phyloP scores from a whole-genome alignment of 2,888 invertebrate genomes.

The Calliphora vomitoria region DNA sequence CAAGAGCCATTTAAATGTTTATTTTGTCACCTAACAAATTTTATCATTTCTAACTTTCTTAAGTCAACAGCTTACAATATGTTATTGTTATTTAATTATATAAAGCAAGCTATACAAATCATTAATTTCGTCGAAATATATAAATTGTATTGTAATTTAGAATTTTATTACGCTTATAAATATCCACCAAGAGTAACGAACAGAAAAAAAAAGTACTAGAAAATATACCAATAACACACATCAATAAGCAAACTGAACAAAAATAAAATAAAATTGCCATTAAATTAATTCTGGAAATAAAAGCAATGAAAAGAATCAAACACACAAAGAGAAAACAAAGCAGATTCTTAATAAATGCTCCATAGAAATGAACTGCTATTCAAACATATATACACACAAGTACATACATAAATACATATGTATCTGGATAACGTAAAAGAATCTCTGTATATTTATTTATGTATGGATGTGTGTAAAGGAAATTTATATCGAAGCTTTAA shows the following conservation, averaged over 20 bases:
- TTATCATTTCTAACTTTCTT: slow-evolving; percentile 20
- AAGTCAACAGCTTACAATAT: slow-evolving; percentile 14
- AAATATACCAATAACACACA: slow-evolving; percentile 66
- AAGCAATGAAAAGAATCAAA: slow-evolving; percentile 33
- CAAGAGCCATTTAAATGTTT: slow-evolving; percentile 20
- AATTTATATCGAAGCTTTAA: slow-evolving; percentile 68
- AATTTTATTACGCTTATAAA: slow-evolving; percentile 76
- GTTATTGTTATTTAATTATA: slow-evolving; percentile 39
- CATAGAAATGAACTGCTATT: neutral
- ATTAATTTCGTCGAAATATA: slow-evolving; percentile 9
- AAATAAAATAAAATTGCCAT: slow-evolving; percentile 69
- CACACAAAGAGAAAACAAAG: neutral
- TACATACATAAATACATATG: neutral
- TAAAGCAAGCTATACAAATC: slow-evolving; percentile 19
- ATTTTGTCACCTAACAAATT: slow-evolving; percentile 14
- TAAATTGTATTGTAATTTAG: slow-evolving; percentile 74
- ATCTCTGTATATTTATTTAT: slow-evolving; percentile 21
- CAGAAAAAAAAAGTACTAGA: slow-evolving; percentile 14
- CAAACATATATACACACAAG: neutral
- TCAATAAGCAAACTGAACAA: slow-evolving; percentile 65
- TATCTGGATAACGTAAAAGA: slow-evolving; percentile 18
- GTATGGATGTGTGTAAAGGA: neutral
- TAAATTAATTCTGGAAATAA: slow-evolving; percentile 66
- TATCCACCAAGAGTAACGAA: slow-evolving; percentile 51
- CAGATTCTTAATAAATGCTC: neutral